A percentile compares a stretch with the other conserved stretches of the same genome.
These are phyloP conservation scores for Onychomys leucogaster DNA, from an alignment of 2,797 vertebrate species.

Conservation along the genomic window DNA sequence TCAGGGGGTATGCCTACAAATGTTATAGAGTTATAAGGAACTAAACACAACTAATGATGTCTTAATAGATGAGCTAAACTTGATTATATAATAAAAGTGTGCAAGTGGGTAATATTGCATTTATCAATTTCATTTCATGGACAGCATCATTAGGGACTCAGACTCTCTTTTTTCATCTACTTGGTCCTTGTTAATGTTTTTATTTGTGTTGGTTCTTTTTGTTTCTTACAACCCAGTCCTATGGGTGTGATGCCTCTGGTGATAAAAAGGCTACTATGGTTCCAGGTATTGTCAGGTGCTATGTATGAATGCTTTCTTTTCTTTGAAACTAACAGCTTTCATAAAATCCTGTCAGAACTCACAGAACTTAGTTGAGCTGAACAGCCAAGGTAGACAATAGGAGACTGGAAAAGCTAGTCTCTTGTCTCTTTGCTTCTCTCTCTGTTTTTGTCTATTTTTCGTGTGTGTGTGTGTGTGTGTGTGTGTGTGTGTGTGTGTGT, in stretches of 20 bases:
- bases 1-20: background rate
- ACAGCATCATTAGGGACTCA: background rate
- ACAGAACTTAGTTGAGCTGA: background rate
- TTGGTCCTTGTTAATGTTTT: background rate
- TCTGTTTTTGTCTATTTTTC: background rate
- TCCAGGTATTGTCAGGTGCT: background rate
- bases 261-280: background rate
- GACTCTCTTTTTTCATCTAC: background rate
- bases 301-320: background rate
- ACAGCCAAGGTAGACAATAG: background rate
- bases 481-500: background rate
- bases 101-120: background rate
- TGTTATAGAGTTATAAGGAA: background rate
- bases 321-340: background rate
- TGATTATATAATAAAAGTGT: conserved; percentile 30
- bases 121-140: background rate
- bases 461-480: background rate
- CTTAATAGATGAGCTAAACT: background rate
- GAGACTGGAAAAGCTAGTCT: background rate
- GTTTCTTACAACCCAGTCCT: too few relatives aligned
- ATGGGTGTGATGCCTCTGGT: background rate
- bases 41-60: background rate
- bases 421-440: background rate
- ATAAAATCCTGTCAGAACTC: background rate
- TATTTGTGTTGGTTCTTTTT: background rate